Evolutionary conservation across 2,113 vertebrate genomes (phyloP), one percentile per base, ranked within the genome.

Genomic region (Lepus timidus): DNA sequence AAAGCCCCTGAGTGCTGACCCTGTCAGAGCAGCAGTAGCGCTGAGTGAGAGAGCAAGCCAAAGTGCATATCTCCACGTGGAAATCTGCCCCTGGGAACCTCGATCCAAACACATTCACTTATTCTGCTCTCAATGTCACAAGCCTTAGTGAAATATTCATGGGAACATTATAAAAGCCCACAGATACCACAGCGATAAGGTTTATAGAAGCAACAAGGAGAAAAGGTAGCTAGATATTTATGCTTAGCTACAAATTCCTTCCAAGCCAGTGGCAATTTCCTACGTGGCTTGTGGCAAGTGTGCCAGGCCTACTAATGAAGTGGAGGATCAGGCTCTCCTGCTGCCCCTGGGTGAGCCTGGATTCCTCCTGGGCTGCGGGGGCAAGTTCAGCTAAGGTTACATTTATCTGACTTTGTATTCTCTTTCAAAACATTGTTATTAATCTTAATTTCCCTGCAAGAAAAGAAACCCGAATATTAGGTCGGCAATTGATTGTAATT

Each of bases 101-200:
- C 33, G 25, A 81, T 81, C 49, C 39, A 88, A 75, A 84, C 5
- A 25, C 58, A 64, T 23, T n/a, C 65, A 20, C 52, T 91, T 85
- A 33, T 75, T 19, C 14, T 36, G 14, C 51, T 64, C 49, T 89
- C 68, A 51, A 51, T n/a, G 5, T 62, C 76, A 58, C 19, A 89
- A 86, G 49, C 7, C 31, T 92, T n/a, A 44, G 22, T 51, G 92
- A 90, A 95, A 92, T 78, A 58, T 88, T 71, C 87, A 79, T 93
- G 31, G 71, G 85, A 94, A 83, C 64, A 36, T 36, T 65, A n/a
- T 80, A 73, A 94, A 93, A 82, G 11, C 61, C 82, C 44, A 71
- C 44, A 27, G 58, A 73, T 65, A 64, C 36, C n/a, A 10, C 16
- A 81, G 70, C 51, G 17, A 44, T 61, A 80, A 64, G 3, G 55